Evolutionary conservation across 2,113 vertebrate species (phyloP).

Genomic region (Oryzias woworae): DNA sequence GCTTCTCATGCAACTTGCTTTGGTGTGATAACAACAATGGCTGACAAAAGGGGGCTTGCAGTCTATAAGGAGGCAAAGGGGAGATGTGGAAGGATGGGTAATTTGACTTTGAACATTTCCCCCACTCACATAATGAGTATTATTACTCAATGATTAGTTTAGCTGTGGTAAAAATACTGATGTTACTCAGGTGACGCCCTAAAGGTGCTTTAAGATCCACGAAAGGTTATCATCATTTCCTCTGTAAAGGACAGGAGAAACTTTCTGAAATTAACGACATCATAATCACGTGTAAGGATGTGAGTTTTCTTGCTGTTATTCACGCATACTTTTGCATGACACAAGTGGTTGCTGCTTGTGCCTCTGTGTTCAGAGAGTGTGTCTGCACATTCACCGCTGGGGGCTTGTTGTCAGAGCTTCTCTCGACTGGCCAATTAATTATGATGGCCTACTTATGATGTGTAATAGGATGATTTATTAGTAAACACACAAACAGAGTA

Average conservation of each 20-base stretch:
- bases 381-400: slow-evolving; percentile 56
- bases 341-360: slow-evolving; percentile 17
- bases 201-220: no score
- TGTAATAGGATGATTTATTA: slow-evolving; percentile 83
- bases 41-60: slow-evolving; percentile 26
- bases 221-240: background rate
- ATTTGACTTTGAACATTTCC: slow-evolving; percentile 18
- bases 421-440: slow-evolving; percentile 82
- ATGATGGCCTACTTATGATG: slow-evolving; percentile 84
- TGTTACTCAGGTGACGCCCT: no score
- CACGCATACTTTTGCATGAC: slow-evolving; percentile 22
- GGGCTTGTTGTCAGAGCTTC: slow-evolving; percentile 76
- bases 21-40: slow-evolving; percentile 46
- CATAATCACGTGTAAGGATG: background rate
- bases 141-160: background rate
- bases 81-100: slow-evolving; percentile 1
- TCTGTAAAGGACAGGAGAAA: slow-evolving; percentile 15
- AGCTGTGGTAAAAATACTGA: background rate
- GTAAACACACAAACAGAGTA: slow-evolving; percentile 78
- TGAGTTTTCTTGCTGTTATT: background rate
- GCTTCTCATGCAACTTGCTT: slow-evolving; percentile 66
- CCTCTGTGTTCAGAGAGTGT: slow-evolving; percentile 21
- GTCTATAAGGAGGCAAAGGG: slow-evolving; percentile 12
- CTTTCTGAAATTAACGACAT: slow-evolving; percentile 15
- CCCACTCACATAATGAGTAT: background rate